These are phyloP conservation scores for Oncorhynchus kisutch DNA, from an alignment of 2,113 vertebrate genomes.

Conservation along the genomic window DNA sequence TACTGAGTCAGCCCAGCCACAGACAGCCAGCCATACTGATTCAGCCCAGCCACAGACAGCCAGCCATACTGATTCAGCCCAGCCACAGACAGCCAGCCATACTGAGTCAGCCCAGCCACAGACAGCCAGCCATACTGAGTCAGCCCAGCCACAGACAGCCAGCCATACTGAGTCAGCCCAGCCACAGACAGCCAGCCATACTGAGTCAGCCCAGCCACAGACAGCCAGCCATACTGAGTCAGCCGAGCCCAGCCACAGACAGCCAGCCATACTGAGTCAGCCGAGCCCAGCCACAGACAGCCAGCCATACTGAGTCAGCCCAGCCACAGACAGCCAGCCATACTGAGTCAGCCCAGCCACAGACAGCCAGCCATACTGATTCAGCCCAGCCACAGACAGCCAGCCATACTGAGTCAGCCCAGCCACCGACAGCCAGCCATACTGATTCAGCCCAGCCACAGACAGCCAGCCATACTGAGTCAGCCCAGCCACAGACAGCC, in stretches of 20 bases:
- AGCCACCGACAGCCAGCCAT: constrained; percentile 25
- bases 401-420: constrained; percentile 23
- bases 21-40: constrained; percentile 35
- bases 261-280: constrained; percentile 19
- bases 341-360: constrained; percentile 8
- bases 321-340: constrained; percentile 31
- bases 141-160: no score
- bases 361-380: constrained; percentile 20
- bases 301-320: constrained; percentile 19
- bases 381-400: no score
- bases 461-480: constrained; percentile 32
- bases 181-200: constrained; percentile 27
- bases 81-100: no score
- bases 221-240: constrained; percentile 30
- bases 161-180: constrained; percentile 21
- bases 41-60: constrained; percentile 9
- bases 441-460: no score
- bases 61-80: no score
- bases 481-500: constrained; percentile 9
- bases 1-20: no score
- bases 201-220: no score
- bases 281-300: constrained; percentile 15
- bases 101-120: constrained; percentile 10
- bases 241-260: constrained; percentile 17
- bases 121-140: constrained; percentile 20